Evolutionary conservation across 2,888 invertebrate species (phyloP).

Genomic region (Aplocera efformata): DNA sequence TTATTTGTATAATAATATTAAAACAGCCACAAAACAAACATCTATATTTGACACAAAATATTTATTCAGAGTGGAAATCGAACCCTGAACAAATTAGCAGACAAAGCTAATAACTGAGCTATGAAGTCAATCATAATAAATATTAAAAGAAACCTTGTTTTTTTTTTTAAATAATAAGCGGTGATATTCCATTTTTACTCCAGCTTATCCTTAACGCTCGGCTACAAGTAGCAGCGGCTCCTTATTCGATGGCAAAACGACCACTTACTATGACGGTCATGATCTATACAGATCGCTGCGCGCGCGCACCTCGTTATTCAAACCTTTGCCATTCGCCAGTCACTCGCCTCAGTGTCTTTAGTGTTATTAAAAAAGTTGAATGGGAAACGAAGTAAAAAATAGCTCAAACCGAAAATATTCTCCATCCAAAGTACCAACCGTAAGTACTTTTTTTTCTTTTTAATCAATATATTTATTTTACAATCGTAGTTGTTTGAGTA

Average conservation of each 20-base stretch:
- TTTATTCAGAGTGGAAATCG: too few species aligned
- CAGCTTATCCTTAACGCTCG: too few species aligned
- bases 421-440: slow-evolving; percentile 6
- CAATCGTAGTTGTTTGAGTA: too few species aligned
- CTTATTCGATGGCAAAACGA: slow-evolving; percentile 4
- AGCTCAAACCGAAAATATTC: slow-evolving; percentile 6
- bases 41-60: too few species aligned
- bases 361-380: slow-evolving; percentile 30
- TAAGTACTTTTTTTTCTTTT: slow-evolving; percentile 10
- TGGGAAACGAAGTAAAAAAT: slow-evolving; percentile 27
- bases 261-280: slow-evolving; percentile 22
- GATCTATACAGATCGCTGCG: slow-evolving; percentile 45
- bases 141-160: too few species aligned
- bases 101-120: too few species aligned
- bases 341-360: slow-evolving; percentile 37
- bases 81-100: too few species aligned
- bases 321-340: slow-evolving; percentile 39
- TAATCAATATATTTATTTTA: background rate
- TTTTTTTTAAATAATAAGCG: too few species aligned
- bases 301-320: slow-evolving; percentile 47
- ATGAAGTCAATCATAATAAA: too few species aligned
- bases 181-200: too few species aligned
- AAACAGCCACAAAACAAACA: too few species aligned
- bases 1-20: too few species aligned
- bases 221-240: background rate